phyloP scores from a whole-genome alignment of 1,140 invertebrate genomes.

The Xylocopa sonorina region DNA sequence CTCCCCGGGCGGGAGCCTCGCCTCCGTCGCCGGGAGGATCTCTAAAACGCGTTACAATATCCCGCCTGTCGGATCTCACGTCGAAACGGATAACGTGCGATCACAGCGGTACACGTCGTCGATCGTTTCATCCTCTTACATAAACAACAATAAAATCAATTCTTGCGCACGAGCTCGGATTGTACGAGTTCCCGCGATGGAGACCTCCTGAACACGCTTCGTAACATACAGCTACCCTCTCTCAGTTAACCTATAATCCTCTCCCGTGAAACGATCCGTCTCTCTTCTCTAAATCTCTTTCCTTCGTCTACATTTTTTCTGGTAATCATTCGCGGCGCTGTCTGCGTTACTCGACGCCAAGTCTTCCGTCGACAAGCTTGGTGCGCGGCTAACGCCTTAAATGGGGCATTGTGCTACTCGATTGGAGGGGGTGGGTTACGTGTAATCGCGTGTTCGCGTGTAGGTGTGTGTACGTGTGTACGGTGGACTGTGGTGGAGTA shows the following conservation, averaged over 20 bases:
- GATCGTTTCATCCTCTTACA: not conserved
- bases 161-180: not conserved
- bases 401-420: slow-evolving; percentile 48
- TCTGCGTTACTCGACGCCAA: slow-evolving; percentile 33
- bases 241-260: too few relatives aligned
- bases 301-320: too few relatives aligned
- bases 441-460: slow-evolving; percentile 38
- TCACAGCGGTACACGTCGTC: not conserved
- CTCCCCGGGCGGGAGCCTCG: slow-evolving; percentile 4
- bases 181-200: not conserved
- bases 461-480: slow-evolving; percentile 44
- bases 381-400: slow-evolving; percentile 33
- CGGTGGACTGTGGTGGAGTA: not conserved
- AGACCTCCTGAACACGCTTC: not conserved
- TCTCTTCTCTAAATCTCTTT: too few relatives aligned
- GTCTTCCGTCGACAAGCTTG: slow-evolving; percentile 28
- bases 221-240: not conserved
- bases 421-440: not conserved
- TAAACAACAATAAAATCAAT: not conserved
- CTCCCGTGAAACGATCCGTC: not conserved
- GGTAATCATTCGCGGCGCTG: not conserved
- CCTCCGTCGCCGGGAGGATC: not conserved
- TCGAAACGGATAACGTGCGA: slow-evolving; percentile 9
- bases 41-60: slow-evolving; percentile 27
- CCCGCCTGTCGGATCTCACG: slow-evolving; percentile 1